Percentiles rank a stretch among this genome's conserved stretches.
These are phyloP conservation scores for Oscheius myriophilus DNA, from an alignment of 2,888 invertebrate genomes.

Conservation along the genomic window DNA sequence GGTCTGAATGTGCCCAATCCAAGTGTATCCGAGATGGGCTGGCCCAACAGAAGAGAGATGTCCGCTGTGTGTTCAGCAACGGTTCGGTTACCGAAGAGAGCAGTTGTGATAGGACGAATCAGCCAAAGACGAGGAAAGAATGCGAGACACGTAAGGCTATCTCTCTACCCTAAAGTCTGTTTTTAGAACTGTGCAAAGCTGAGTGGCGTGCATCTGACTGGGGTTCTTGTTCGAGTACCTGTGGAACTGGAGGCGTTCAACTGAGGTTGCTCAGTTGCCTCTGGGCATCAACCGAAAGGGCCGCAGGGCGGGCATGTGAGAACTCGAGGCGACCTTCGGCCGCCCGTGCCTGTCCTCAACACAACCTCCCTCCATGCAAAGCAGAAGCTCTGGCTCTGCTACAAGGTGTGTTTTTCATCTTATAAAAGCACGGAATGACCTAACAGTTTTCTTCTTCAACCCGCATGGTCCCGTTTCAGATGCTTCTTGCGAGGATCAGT, in stretches of 20 bases:
- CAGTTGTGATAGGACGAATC: constrained; percentile 80
- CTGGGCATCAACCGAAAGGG: constrained; percentile 85
- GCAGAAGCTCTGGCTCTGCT: constrained; percentile 42
- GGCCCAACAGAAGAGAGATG: constrained; percentile 81
- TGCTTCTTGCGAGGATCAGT: constrained; percentile 62
- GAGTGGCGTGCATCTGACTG: constrained; percentile 90
- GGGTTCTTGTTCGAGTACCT: constrained; percentile 88
- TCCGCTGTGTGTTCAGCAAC: constrained; percentile 76
- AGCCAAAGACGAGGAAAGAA: constrained; percentile 83
- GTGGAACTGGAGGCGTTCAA: constrained; percentile 82
- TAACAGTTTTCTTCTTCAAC: constrained; percentile 2
- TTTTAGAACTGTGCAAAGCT: constrained; percentile 74
- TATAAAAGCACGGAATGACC: not conserved
- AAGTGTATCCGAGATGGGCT: constrained; percentile 79
- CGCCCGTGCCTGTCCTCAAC: constrained; percentile 59
- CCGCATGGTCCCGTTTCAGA: constrained; percentile 36
- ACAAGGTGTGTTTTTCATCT: constrained; percentile 35
- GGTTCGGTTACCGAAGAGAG: constrained; percentile 75
- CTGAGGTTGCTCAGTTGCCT: constrained; percentile 90
- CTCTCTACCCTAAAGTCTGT: not conserved
- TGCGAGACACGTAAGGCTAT: constrained; percentile 78
- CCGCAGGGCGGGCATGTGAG: constrained; percentile 85
- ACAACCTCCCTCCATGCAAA: constrained; percentile 50
- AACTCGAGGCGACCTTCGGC: constrained; percentile 59
- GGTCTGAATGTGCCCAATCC: constrained; percentile 61